phyloP scores from a whole-genome alignment of 1,140 invertebrate genomes.

The Bombyx mandarina region DNA sequence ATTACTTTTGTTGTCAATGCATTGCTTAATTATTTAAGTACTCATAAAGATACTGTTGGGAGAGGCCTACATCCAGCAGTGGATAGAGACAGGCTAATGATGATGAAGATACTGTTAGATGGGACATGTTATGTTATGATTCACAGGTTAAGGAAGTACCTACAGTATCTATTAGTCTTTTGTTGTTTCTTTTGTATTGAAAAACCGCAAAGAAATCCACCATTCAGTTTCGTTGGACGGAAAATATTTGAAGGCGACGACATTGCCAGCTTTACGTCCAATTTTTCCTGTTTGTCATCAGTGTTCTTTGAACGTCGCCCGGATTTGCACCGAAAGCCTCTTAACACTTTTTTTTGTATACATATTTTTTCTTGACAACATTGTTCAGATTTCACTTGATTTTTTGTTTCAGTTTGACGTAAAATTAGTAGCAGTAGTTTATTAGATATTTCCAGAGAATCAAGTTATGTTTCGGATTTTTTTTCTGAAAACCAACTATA shows the following conservation, averaged over 20 bases:
- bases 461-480: no score
- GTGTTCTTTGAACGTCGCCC: constrained; percentile 35
- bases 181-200: not conserved
- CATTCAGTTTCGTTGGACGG: not conserved
- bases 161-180: not conserved
- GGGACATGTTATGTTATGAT: no score
- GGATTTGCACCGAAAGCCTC: constrained; percentile 37
- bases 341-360: constrained; percentile 28
- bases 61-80: no score
- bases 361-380: not conserved
- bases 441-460: no score
- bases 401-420: no score
- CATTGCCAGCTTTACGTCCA: constrained; percentile 6
- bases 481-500: no score
- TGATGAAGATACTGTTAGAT: no score
- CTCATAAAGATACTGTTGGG: no score
- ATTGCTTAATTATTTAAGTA: no score
- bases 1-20: no score
- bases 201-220: not conserved
- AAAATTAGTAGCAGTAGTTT: no score
- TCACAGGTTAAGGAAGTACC: not conserved
- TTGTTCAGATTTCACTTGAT: not conserved
- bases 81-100: no score
- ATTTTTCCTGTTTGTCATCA: constrained; percentile 29
- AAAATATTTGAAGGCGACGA: not conserved